These are phyloP conservation scores for Oreocharis arfaki DNA, from an alignment of 2,113 vertebrate species.

Conservation along the genomic window DNA sequence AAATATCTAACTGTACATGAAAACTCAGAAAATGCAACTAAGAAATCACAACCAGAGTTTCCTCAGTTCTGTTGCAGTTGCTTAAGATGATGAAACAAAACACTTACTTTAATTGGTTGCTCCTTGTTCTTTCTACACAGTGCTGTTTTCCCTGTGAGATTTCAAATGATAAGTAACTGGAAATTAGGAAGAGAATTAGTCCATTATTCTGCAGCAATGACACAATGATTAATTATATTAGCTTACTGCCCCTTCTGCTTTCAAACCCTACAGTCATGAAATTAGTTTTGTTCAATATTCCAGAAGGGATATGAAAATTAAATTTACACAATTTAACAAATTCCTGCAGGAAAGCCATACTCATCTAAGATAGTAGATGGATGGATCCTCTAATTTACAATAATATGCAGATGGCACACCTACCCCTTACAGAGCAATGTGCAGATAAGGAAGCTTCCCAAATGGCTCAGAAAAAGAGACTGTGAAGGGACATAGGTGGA, in stretches of 20 bases:
- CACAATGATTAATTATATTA: conserved; percentile 68
- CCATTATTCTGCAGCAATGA: conserved; percentile 46
- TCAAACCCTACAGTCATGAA: conserved; percentile 56
- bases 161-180: conserved; percentile 54
- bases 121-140: conserved; percentile 18
- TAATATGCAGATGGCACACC: conserved; percentile 6
- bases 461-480: background rate
- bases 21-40: background rate
- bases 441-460: conserved; percentile 9
- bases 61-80: background rate
- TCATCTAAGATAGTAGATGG: conserved; percentile 36
- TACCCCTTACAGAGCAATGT: background rate
- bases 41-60: background rate
- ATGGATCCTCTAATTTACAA: conserved; percentile 29
- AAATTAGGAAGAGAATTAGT: conserved; percentile 60
- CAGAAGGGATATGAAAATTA: conserved; percentile 54
- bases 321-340: conserved; percentile 57
- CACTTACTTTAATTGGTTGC: background rate
- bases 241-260: conserved; percentile 48
- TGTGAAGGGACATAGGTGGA: background rate
- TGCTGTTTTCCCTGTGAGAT: conserved; percentile 30
- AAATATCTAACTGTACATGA: background rate
- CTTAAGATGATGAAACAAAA: conserved; percentile 25
- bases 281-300: conserved; percentile 57
- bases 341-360: conserved; percentile 41